Base-by-base conservation (phyloP, 2,888 invertebrate genomes). In the Norana najaformis region DNA sequence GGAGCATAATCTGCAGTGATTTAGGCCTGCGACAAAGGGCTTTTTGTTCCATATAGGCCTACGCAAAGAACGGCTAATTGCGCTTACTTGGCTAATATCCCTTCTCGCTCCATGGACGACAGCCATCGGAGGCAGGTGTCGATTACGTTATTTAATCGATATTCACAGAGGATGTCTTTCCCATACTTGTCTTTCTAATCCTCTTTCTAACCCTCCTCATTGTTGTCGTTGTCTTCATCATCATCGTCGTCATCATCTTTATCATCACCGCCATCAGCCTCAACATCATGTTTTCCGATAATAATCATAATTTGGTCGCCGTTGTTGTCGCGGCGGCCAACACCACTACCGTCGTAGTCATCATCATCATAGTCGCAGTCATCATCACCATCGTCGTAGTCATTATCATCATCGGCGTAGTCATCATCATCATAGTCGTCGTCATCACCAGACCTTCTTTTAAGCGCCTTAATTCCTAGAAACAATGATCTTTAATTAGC, bases 331-430 rank as follows among this genome's bases (percentile, higher is more conserved):
- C 8, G 30, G n/a, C 6, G 0, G 16, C 13, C 69, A 2, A 8
- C 11, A 16, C 8, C 69, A 69, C 8, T 11, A 69, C 8, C 69
- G n/a, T 5, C 30, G 11, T n/a, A 30, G 11, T n/a, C 69, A 16
- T n/a, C n/a, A 16, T 13, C 69, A 69, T n/a, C 37, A 47, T 69
- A 18, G 16, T 69, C 18, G 1, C 20, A 6, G n/a, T 38, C n/a
- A n/a, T 37, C 89, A 82, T 30, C 83, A 83, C 23, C 83, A 38
- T 38, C 89, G 83, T 37, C 83, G 8, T 83, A 83, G 83, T 83
- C 89, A 35, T 83, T 35, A 36, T 83, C 83, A 35, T 83, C 89
- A 83, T 82, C 82, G 82, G 6, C 82, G 23, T 82, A 8, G 82
- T 82, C 82, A 18, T n/a, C 83, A 83, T n/a, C 83, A 83, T n/a